These are phyloP conservation scores for Nezara viridula DNA, from an alignment of 2,888 invertebrate genomes.

Conservation along the genomic window DNA sequence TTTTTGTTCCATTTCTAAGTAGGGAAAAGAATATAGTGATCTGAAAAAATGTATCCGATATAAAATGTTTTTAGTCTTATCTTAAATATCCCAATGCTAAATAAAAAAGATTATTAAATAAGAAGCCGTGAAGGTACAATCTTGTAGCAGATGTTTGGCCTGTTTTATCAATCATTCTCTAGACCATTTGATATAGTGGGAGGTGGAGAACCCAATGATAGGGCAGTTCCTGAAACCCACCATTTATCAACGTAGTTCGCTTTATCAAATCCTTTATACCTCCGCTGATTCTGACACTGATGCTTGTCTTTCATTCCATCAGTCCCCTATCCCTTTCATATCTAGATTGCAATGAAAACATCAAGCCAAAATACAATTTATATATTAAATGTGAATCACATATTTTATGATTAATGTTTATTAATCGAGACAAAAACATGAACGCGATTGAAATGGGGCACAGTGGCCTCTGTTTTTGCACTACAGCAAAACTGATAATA, in stretches of 20 bases:
- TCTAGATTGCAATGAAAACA: background rate
- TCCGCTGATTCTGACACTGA: background rate
- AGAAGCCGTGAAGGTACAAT: background rate
- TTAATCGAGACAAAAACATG: too few relatives aligned
- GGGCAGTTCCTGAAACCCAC: background rate
- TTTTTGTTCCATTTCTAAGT: too few relatives aligned
- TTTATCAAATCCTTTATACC: slow-evolving; percentile 5
- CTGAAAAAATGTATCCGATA: too few relatives aligned
- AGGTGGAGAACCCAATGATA: background rate
- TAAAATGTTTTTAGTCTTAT: too few relatives aligned
- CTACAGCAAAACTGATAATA: too few relatives aligned
- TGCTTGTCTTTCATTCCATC: background rate
- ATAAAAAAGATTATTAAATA: background rate
- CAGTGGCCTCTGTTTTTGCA: too few relatives aligned
- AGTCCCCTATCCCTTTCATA: background rate
- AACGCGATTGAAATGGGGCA: too few relatives aligned
- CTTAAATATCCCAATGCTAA: background rate
- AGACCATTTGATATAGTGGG: background rate
- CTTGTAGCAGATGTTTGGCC: background rate
- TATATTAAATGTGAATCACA: too few relatives aligned
- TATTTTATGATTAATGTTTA: too few relatives aligned
- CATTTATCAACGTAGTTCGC: background rate
- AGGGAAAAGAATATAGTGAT: too few relatives aligned
- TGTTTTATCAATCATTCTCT: background rate
- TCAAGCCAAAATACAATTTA: too few relatives aligned